Evolutionary conservation across 2,113 vertebrate species (phyloP).

Genomic region (Chitala chitala): DNA sequence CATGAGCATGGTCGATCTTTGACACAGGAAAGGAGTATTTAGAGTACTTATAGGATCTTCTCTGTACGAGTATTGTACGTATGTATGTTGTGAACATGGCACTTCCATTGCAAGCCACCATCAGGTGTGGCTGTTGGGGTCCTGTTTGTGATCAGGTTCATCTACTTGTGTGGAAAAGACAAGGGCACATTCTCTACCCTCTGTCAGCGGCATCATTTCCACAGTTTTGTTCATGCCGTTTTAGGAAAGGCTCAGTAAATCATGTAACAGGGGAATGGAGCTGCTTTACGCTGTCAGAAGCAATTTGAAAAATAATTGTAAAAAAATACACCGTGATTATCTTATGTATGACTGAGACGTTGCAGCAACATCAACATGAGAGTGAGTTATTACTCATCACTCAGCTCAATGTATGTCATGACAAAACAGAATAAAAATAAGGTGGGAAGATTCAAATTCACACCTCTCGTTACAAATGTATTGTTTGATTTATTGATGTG

Average conservation of each 20-base stretch:
- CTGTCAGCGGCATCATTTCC: background rate
- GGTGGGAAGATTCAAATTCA: background rate
- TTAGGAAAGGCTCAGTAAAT: slow-evolving; percentile 25
- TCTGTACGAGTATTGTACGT: background rate
- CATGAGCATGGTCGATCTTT: background rate
- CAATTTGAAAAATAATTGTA: slow-evolving; percentile 27
- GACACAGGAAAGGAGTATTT: too few species aligned
- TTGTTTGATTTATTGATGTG: background rate
- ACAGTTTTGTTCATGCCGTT: slow-evolving; percentile 17
- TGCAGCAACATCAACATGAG: background rate
- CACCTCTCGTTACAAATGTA: background rate
- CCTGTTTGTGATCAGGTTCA: slow-evolving; percentile 5
- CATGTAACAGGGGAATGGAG: slow-evolving; percentile 10
- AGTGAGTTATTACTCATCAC: background rate
- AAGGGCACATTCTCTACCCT: slow-evolving; percentile 4
- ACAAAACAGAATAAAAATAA: slow-evolving; percentile 1
- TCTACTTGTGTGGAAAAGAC: slow-evolving; percentile 16
- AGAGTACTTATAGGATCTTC: too few species aligned
- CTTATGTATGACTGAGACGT: background rate
- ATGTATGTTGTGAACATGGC: background rate
- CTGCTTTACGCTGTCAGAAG: slow-evolving; percentile 13
- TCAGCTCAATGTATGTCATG: slow-evolving; percentile 6
- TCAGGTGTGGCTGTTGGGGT: background rate
- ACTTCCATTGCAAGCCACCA: background rate
- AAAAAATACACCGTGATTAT: slow-evolving; percentile 7